A percentile compares a stretch with the other conserved stretches of the same genome.
These are phyloP conservation scores for Lepus townsendii DNA, from an alignment of 2,797 vertebrate genomes.

Conservation along the genomic window DNA sequence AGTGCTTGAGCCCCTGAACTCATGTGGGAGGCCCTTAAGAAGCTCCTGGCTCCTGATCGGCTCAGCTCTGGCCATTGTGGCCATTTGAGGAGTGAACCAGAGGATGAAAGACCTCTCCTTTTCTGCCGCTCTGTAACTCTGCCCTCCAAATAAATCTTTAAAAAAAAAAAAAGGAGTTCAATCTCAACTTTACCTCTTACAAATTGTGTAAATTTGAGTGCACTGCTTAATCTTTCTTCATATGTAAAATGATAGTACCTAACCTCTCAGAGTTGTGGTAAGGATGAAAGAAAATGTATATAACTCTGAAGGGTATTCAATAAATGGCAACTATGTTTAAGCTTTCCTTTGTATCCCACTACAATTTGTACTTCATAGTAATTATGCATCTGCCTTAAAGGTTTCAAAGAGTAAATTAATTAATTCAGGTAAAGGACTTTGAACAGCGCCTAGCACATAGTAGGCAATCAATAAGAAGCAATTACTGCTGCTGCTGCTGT, in stretches of 20 bases:
- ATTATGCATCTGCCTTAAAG: slow-evolving; percentile 58
- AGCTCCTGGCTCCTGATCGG: too few species aligned
- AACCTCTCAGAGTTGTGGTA: slow-evolving; percentile 6
- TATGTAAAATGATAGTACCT: slow-evolving; percentile 61
- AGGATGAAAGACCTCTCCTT: too few species aligned
- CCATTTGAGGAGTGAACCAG: too few species aligned
- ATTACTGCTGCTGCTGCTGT: neutral
- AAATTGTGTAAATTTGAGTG: slow-evolving; percentile 36
- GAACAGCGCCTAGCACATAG: neutral
- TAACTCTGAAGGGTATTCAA: slow-evolving; percentile 19
- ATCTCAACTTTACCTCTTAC: slow-evolving; percentile 46
- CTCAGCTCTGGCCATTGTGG: too few species aligned
- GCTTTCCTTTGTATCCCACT: slow-evolving; percentile 61
- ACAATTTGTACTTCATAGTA: slow-evolving; percentile 38
- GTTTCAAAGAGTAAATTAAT: slow-evolving; percentile 60
- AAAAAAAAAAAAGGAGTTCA: slow-evolving; percentile 13
- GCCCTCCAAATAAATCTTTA: too few species aligned
- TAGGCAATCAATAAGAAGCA: slow-evolving; percentile 1
- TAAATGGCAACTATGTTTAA: slow-evolving; percentile 48
- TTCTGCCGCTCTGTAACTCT: too few species aligned
- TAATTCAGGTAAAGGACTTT: slow-evolving; percentile 57
- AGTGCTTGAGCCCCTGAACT: too few species aligned
- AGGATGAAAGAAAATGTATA: slow-evolving; percentile 47
- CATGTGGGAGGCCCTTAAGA: too few species aligned
- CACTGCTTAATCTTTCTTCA: slow-evolving; percentile 66